Evolutionary conservation across 2,797 vertebrate species (phyloP).

Genomic region (Arnoldichthys spilopterus): DNA sequence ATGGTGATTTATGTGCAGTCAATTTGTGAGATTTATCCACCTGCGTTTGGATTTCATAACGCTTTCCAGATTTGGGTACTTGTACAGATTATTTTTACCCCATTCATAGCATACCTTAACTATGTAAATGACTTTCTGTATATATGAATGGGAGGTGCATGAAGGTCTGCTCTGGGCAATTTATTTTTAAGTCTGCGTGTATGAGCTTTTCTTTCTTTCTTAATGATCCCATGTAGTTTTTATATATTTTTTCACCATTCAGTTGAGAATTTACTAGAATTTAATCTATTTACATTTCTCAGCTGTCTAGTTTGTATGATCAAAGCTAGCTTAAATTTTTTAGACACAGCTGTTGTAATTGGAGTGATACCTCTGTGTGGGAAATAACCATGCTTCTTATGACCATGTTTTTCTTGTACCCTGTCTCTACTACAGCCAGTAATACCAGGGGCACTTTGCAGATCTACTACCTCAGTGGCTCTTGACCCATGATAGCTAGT

Average conservation of each 20-base stretch:
- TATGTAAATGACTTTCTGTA: background rate
- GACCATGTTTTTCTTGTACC: constrained; percentile 20
- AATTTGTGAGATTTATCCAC: constrained; percentile 1
- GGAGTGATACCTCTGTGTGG: background rate
- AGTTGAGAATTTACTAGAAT: background rate
- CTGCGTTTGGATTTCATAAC: background rate
- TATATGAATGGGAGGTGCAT: constrained; percentile 16
- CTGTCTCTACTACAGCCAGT: constrained; percentile 37
- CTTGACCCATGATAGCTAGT: constrained; percentile 52
- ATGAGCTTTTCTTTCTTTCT: background rate
- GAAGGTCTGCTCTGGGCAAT: constrained; percentile 3
- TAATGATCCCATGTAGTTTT: constrained; percentile 26
- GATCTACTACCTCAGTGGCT: constrained; percentile 76
- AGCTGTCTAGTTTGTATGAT: constrained; percentile 8
- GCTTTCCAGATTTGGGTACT: constrained; percentile 1
- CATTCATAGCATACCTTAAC: background rate
- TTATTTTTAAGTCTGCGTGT: constrained; percentile 21
- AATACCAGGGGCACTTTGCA: constrained; percentile 43
- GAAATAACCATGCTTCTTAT: constrained; percentile 4
- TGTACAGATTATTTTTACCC: constrained; percentile 22
- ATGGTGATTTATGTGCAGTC: background rate
- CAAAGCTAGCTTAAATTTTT: background rate
- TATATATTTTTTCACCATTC: background rate
- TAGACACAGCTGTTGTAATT: background rate
- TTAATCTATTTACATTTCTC: background rate